Evolutionary conservation across 2,113 vertebrate genomes (phyloP), one percentile per base, ranked within the genome.

Genomic region (Antennarius striatus): DNA sequence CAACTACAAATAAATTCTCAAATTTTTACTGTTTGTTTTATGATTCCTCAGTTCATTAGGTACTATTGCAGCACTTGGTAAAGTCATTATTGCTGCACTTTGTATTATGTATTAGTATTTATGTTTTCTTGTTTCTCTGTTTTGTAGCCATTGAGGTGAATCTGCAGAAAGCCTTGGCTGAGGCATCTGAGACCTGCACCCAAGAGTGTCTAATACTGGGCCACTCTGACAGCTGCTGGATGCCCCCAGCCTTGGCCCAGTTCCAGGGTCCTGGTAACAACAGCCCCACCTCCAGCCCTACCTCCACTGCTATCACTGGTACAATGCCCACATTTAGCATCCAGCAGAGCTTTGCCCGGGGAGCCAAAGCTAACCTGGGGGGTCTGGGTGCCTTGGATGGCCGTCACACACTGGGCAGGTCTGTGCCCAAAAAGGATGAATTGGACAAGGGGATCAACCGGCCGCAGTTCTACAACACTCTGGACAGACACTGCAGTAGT

Each of bases 161-260:
- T 72, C 90, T 99, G 68, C 95, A 98, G 84, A 96, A 97, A 86
- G 96, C 95, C 29, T 80, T 99, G 78, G 93, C 95, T 4, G 96
- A 99, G 79, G 96, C 94, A 70, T 98, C 96, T 0, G 96, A 98
- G 88, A 98, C 95, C 91, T 99, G 96, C 81, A 98, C 96, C 2
- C 97, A 97, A 90, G 96, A 99, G 90, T 98, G 96, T 76, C 93
- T 99, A 76, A 96, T 97, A 90, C 92, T 98, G 11, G 97, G 96
- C 81, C 97, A 98, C 82, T 99, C 96, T 5, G 97, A 99, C 92
- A 95, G 95, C 93, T 99, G 97, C 90, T 98, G 96, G 97, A 99
- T 99, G 96, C 96, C 96, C 9, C 94, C 94, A 30, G 92, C 94
- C 0, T 75, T 98, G 92, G 89, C 93, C 71, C 93, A 93, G 73